Conservation (phyloP, 2,797 vertebrate species). For the Cyclura pinguis region DNA sequence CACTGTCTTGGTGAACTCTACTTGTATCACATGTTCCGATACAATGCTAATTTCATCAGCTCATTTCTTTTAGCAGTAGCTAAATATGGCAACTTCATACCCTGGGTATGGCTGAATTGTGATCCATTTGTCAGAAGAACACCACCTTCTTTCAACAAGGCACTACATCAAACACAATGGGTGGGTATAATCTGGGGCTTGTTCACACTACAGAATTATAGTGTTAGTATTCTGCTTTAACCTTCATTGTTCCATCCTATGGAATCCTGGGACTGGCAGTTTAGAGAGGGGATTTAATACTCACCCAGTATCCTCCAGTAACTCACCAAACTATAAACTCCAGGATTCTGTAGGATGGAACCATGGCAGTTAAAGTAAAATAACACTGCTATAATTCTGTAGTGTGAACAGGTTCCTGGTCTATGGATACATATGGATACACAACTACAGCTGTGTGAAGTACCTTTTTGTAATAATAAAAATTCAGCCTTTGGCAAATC, state of each 20-base stretch:
- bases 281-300: too few species aligned
- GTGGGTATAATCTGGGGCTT: too few species aligned
- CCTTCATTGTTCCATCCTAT: too few species aligned
- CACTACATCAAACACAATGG: not conserved
- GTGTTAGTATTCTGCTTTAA: too few species aligned
- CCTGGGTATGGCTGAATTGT: not conserved
- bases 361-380: too few species aligned
- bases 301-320: too few species aligned
- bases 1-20: not conserved
- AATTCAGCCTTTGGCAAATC: not conserved
- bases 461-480: not conserved
- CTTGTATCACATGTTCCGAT: not conserved
- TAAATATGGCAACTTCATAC: not conserved
- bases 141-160: not conserved
- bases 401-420: too few species aligned
- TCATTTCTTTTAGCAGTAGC: not conserved
- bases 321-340: too few species aligned
- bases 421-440: rapidly evolving
- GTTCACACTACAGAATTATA: too few species aligned
- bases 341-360: too few species aligned
- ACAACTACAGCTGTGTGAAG: not conserved
- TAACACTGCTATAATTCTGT: not conserved
- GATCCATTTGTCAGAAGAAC: not conserved
- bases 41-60: not conserved
- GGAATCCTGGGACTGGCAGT: too few species aligned